A percentile compares a stretch with the other conserved stretches of the same genome.
phyloP scores from a whole-genome alignment of 2,797 vertebrate species.

The Muscicapa striata region DNA sequence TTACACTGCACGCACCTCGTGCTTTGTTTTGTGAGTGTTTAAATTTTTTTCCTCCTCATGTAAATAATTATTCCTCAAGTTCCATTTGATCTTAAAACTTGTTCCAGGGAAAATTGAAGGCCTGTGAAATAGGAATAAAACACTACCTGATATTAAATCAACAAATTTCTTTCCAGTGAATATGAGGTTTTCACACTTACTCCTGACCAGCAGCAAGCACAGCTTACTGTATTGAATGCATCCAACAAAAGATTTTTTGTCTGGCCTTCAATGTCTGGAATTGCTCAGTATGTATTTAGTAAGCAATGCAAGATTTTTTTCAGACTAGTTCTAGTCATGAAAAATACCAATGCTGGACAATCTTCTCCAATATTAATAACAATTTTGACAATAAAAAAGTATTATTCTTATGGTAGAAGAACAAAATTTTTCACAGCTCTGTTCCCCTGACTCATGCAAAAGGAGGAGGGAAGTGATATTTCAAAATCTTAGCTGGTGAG shows the following conservation, averaged over 20 bases:
- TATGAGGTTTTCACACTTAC: background rate
- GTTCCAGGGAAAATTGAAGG: background rate
- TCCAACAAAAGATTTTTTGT: background rate
- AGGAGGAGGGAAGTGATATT: background rate
- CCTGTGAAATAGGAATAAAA: background rate
- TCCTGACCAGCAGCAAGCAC: background rate
- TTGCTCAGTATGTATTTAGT: background rate
- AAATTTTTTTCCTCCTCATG: background rate
- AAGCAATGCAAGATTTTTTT: background rate
- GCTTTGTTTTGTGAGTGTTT: background rate
- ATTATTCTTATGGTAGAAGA: background rate
- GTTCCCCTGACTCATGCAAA: background rate
- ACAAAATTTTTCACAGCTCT: background rate
- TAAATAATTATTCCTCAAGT: background rate
- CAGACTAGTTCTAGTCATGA: background rate
- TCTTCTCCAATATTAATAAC: background rate
- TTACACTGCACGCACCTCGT: fast-evolving
- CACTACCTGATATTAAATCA: background rate
- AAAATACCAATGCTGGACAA: background rate
- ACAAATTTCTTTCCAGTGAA: background rate
- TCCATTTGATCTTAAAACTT: background rate
- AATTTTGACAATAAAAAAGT: background rate
- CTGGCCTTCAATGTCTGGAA: background rate
- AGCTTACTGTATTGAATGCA: background rate
- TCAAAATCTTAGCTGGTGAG: background rate